A percentile compares a stretch with the other conserved stretches of the same genome.
Evolutionary conservation across 2,888 invertebrate genomes (phyloP).

Genomic region (Anaspis maculata): DNA sequence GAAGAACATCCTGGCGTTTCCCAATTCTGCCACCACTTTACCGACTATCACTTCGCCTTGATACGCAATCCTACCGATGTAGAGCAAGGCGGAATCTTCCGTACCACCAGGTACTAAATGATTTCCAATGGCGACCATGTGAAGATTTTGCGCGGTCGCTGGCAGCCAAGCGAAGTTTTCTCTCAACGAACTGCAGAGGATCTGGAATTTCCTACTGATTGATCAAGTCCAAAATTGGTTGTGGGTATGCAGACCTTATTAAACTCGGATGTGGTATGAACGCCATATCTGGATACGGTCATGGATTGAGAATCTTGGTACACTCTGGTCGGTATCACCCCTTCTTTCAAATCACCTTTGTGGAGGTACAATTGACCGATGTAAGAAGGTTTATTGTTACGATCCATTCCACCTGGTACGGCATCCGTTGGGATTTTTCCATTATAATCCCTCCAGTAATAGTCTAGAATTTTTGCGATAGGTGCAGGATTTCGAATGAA

Average conservation of each 20-base stretch:
- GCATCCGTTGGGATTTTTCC: constrained; percentile 18
- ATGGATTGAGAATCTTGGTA: not conserved
- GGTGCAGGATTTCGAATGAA: too few species aligned
- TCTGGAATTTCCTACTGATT: constrained; percentile 11
- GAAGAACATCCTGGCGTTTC: constrained; percentile 10
- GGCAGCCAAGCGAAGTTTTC: constrained; percentile 11
- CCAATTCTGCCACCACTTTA: constrained; percentile 8
- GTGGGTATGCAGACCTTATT: not conserved
- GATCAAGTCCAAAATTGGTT: not conserved
- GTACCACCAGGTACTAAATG: constrained; percentile 14
- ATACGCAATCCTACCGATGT: constrained; percentile 14
- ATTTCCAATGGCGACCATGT: constrained; percentile 12
- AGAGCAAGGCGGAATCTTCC: constrained; percentile 6
- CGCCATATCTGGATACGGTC: not conserved
- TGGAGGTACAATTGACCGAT: constrained; percentile 11
- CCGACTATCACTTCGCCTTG: constrained; percentile 14
- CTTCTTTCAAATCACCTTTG: too few species aligned
- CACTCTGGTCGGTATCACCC: constrained; percentile 7
- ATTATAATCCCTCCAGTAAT: constrained; percentile 19
- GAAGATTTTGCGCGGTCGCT: constrained; percentile 11
- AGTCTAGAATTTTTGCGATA: constrained; percentile 7
- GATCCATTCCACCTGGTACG: constrained; percentile 14
- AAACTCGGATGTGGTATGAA: not conserved
- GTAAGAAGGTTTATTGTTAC: constrained; percentile 12
- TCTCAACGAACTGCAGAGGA: constrained; percentile 11